Percentiles rank a stretch among this genome's conserved stretches.
These are phyloP conservation scores for Tribolium madens DNA, from an alignment of 1,140 invertebrate species.

Conservation along the genomic window DNA sequence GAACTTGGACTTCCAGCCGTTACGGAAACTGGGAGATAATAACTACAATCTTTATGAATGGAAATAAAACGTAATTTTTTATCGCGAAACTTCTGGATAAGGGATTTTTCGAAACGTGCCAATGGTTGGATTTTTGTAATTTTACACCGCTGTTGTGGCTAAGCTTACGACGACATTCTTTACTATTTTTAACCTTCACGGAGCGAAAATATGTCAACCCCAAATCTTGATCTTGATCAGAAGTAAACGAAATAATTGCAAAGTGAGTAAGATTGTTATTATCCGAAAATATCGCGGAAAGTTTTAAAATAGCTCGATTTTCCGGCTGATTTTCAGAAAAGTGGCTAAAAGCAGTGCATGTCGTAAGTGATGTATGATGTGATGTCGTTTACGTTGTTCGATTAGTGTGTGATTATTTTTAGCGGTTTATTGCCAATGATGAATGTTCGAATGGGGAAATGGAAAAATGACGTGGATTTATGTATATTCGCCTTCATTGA, in stretches of 20 bases:
- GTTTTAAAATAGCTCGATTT: conserved; percentile 17
- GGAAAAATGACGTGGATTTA: neutral
- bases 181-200: neutral
- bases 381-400: conserved; percentile 40
- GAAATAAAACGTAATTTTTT: conserved; percentile 37
- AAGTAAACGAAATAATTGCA: conserved; percentile 29
- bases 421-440: conserved; percentile 24
- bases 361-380: conserved; percentile 42
- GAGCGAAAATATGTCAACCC: neutral
- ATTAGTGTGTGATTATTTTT: conserved; percentile 44
- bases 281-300: conserved; percentile 2
- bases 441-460: conserved; percentile 6
- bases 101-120: conserved; percentile 8
- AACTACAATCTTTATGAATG: conserved; percentile 41
- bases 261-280: conserved; percentile 9
- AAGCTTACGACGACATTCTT: no score
- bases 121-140: neutral
- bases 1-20: conserved; percentile 42
- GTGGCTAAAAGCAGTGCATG: conserved; percentile 34
- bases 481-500: neutral
- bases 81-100: conserved; percentile 19
- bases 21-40: conserved; percentile 41
- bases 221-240: neutral
- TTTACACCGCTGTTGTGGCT: no score
- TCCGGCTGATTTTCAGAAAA: conserved; percentile 26